Percentiles rank a stretch among this genome's conserved stretches.
These are phyloP conservation scores for Sinopyrophorus schimmeli DNA, from an alignment of 2,888 invertebrate species.

Conservation along the genomic window DNA sequence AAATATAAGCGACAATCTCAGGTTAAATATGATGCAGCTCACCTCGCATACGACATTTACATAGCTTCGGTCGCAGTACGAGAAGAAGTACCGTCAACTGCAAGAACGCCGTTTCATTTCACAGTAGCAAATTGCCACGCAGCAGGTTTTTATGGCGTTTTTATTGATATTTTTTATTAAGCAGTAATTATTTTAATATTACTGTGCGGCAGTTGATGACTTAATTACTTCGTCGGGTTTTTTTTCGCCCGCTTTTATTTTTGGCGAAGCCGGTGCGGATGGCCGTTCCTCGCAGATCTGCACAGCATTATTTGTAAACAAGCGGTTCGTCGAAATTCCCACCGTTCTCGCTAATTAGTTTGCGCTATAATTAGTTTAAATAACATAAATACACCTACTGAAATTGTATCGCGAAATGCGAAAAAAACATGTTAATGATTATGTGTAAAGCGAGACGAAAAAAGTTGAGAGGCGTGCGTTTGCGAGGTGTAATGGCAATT, in stretches of 20 bases:
- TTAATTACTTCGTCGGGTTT: constrained; percentile 23
- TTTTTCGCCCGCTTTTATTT: neutral
- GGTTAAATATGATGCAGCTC: constrained; percentile 23
- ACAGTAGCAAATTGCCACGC: constrained; percentile 20
- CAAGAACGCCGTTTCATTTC: constrained; percentile 12
- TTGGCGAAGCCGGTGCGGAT: no score
- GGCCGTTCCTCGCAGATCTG: no score
- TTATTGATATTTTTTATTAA: constrained; percentile 27
- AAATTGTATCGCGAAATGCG: no score
- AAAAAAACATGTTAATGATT: no score
- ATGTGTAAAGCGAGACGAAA: no score
- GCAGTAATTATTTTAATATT: constrained; percentile 25
- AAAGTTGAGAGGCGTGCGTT: no score
- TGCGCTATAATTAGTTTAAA: no score
- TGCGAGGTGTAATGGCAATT: no score
- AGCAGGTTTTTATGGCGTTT: constrained; percentile 24
- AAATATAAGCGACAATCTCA: constrained; percentile 18
- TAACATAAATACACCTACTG: no score
- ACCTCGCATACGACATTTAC: constrained; percentile 23
- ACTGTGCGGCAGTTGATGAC: constrained; percentile 25
- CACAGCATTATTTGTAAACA: no score
- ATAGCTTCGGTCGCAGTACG: constrained; percentile 18
- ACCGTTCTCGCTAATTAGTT: no score
- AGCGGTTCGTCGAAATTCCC: no score
- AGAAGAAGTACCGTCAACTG: constrained; percentile 18